Evolutionary conservation across 2,888 invertebrate species (phyloP).

Genomic region (Orgyia antiqua): DNA sequence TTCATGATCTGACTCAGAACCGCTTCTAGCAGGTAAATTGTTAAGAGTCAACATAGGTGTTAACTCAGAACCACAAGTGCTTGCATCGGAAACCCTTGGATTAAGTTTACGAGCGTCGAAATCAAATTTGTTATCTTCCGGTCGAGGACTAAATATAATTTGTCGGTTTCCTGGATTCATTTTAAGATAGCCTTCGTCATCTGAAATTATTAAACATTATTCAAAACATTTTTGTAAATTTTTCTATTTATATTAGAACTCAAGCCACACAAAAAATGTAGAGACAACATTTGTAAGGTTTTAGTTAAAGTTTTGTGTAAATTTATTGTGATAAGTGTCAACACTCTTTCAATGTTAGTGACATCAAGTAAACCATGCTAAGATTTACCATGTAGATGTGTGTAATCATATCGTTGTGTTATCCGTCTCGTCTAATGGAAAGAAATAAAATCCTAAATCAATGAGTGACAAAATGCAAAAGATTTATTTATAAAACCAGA

Average conservation of each 20-base stretch:
- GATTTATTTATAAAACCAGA: too few species aligned
- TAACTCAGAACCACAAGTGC: conserved; percentile 58
- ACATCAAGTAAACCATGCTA: conserved; percentile 28
- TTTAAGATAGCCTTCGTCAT: conserved; percentile 78
- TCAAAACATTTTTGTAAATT: not conserved
- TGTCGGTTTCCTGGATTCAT: conserved; percentile 75
- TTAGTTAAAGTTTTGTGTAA: conserved; percentile 12
- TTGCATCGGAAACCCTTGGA: conserved; percentile 38
- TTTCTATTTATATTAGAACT: not conserved
- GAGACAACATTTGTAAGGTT: conserved; percentile 5
- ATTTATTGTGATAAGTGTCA: conserved; percentile 11
- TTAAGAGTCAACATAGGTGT: conserved; percentile 75
- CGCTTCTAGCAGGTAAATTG: conserved; percentile 53
- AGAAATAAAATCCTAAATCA: conserved; percentile 26
- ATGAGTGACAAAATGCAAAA: not conserved
- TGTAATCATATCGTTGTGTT: conserved; percentile 47
- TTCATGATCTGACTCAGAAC: conserved; percentile 66
- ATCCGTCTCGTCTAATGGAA: conserved; percentile 54
- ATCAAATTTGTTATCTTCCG: conserved; percentile 63
- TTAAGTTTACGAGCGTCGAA: conserved; percentile 65
- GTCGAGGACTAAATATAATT: conserved; percentile 77
- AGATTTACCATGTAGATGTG: conserved; percentile 40
- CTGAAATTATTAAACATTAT: conserved; percentile 33
- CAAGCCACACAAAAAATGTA: conserved; percentile 10
- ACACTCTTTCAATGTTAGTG: conserved; percentile 30